phyloP scores from a whole-genome alignment of 2,797 vertebrate species.

The Octomys mimax region DNA sequence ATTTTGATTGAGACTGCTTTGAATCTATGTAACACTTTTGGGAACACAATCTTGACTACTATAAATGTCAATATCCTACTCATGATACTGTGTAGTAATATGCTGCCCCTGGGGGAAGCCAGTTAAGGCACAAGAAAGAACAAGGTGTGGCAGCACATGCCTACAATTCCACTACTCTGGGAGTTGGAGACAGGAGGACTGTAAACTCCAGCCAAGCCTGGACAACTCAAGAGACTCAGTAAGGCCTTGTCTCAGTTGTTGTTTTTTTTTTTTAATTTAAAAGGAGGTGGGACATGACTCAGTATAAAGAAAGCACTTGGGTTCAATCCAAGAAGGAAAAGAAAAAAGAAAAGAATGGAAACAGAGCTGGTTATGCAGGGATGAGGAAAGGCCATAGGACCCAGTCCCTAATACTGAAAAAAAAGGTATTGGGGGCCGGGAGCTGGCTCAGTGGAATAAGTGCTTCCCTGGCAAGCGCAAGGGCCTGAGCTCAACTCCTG shows the following conservation, averaged over 20 bases:
- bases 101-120: background rate
- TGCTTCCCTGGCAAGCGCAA: too few relatives aligned
- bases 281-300: too few relatives aligned
- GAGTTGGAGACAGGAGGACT: background rate
- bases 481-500: too few relatives aligned
- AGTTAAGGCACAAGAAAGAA: background rate
- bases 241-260: background rate
- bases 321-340: background rate
- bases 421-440: too few relatives aligned
- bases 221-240: background rate
- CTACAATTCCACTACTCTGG: background rate
- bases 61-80: background rate
- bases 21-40: too few relatives aligned
- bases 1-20: too few relatives aligned
- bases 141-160: background rate
- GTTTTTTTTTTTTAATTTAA: background rate
- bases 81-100: background rate
- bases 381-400: background rate
- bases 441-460: too few relatives aligned
- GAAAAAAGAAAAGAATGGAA: background rate
- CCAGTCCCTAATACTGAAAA: background rate
- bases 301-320: too few relatives aligned
- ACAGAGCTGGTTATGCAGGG: background rate
- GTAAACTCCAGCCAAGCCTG: background rate
- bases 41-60: background rate